Evolutionary conservation across 2,888 invertebrate species (phyloP).

Genomic region (Rhagium mordax): DNA sequence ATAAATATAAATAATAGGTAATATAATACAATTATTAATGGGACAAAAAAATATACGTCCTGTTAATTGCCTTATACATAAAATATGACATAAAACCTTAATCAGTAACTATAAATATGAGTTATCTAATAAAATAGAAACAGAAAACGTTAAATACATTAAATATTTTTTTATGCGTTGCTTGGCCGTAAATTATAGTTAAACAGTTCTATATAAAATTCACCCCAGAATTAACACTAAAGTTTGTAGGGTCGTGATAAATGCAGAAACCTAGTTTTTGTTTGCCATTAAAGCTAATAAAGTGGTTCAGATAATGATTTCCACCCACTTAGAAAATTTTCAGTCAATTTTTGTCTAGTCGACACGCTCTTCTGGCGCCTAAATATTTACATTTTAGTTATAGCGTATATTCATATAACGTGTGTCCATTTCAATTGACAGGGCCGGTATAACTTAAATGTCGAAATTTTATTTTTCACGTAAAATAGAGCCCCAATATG

Average conservation of each 20-base stretch:
- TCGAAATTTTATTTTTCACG: too few relatives aligned
- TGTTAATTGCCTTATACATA: background rate
- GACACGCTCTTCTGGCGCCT: background rate
- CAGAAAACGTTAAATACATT: background rate
- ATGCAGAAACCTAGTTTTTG: background rate
- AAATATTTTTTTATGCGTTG: background rate
- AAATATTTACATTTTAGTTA: background rate
- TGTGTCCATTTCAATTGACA: background rate
- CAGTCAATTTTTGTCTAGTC: background rate
- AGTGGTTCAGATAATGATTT: background rate
- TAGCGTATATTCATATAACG: background rate
- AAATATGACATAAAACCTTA: background rate
- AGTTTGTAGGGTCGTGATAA: background rate
- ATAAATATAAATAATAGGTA: too few relatives aligned
- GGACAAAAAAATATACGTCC: too few relatives aligned
- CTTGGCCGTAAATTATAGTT: background rate
- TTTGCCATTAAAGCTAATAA: background rate
- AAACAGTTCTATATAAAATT: background rate
- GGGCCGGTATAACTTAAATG: background rate
- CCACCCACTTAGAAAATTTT: background rate
- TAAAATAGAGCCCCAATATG: too few relatives aligned
- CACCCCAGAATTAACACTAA: background rate
- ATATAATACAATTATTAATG: too few relatives aligned
- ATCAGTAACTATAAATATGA: background rate
- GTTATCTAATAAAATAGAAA: background rate